Conservation (phyloP, 1,140 invertebrate genomes). For the Drosophila subobscura region DNA sequence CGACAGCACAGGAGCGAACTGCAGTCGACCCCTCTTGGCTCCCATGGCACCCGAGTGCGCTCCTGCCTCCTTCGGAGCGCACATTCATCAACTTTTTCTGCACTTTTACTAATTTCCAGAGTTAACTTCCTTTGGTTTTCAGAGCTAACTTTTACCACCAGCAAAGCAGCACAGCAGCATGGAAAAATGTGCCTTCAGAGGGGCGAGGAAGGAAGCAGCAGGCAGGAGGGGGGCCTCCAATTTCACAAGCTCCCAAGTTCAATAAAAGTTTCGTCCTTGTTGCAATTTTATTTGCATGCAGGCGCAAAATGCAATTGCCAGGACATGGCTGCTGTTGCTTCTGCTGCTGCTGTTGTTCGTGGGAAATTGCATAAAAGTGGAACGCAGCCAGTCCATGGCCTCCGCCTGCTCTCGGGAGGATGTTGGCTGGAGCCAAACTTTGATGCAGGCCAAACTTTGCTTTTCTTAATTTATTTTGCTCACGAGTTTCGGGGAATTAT, state of each 20-base stretch:
- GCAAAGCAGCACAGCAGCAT: conserved; percentile 43
- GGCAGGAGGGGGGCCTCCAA: conserved; percentile 16
- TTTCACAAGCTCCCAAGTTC: conserved; percentile 71
- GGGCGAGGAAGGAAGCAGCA: background rate
- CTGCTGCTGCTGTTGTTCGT: conserved; percentile 39
- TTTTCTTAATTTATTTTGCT: conserved; percentile 82
- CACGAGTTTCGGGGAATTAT: conserved; percentile 71
- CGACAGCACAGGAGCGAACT: conserved; percentile 37
- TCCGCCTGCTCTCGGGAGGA: conserved; percentile 2
- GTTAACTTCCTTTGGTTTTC: conserved; percentile 83
- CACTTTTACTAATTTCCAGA: conserved; percentile 83
- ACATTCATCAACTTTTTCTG: conserved; percentile 80
- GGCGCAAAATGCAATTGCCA: conserved; percentile 74
- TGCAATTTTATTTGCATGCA: conserved; percentile 79
- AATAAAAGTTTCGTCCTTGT: conserved; percentile 77
- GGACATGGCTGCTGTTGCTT: conserved; percentile 35
- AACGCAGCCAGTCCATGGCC: conserved; percentile 6
- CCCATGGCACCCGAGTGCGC: conserved; percentile 20
- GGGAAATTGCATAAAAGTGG: conserved; percentile 44
- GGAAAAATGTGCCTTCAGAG: conserved; percentile 65
- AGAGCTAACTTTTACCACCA: conserved; percentile 77
- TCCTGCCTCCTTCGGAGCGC: conserved; percentile 35
- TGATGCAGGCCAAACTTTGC: conserved; percentile 56
- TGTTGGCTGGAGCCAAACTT: conserved; percentile 36
- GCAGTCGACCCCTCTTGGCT: background rate